A percentile compares a stretch with the other conserved stretches of the same genome.
phyloP scores from a whole-genome alignment of 2,797 vertebrate species.

The Lycodopsis pacificus region DNA sequence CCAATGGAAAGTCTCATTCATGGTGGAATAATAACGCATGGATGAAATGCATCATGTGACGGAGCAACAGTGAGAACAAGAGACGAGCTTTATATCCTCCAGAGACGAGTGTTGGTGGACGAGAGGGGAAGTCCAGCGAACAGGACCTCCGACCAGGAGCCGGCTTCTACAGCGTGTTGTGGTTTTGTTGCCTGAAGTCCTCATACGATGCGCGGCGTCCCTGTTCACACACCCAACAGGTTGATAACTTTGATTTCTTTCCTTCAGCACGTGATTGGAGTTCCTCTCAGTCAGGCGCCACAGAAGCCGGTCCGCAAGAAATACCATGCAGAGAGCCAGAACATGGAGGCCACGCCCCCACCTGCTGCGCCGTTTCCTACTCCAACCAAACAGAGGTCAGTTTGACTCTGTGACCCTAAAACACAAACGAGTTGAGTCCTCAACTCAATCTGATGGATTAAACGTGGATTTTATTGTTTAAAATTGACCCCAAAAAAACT shows the following conservation, averaged over 20 bases:
- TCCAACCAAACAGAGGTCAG: conserved; percentile 89
- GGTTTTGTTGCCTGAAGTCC: too few relatives aligned
- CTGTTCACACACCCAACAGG: too few relatives aligned
- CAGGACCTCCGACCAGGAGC: too few relatives aligned
- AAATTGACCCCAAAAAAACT: not conserved
- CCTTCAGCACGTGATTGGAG: conserved; percentile 80
- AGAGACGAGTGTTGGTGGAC: too few relatives aligned
- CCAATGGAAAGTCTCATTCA: too few relatives aligned
- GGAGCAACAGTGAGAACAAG: too few relatives aligned
- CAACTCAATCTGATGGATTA: not conserved
- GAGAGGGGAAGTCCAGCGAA: too few relatives aligned
- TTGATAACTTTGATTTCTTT: not conserved
- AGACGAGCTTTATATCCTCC: too few relatives aligned
- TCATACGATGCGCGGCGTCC: too few relatives aligned
- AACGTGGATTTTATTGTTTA: not conserved
- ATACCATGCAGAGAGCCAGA: conserved; percentile 86
- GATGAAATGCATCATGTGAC: too few relatives aligned
- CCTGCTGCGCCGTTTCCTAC: conserved; percentile 58
- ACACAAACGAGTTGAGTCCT: not conserved
- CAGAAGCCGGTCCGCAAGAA: conserved; percentile 93
- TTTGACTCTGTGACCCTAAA: conserved; percentile 1
- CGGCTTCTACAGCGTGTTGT: too few relatives aligned
- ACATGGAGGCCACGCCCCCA: conserved; percentile 82
- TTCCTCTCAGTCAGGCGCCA: conserved; percentile 83
- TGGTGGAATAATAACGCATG: too few relatives aligned